These are phyloP conservation scores for Chionis minor DNA, from an alignment of 2,113 vertebrate genomes.

Conservation along the genomic window DNA sequence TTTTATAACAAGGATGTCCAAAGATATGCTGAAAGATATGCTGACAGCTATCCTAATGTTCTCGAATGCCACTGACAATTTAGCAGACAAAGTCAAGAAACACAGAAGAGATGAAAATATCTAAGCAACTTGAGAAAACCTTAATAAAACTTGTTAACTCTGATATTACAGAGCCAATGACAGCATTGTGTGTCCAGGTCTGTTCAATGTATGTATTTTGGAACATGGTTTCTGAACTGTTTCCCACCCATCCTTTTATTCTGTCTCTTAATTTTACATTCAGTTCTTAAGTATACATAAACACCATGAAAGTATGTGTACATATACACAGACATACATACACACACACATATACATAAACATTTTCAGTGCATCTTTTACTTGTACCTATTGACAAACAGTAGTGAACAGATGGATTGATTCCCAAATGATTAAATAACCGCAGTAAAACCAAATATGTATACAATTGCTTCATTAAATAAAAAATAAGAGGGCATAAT, in stretches of 20 bases:
- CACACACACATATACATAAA: neutral
- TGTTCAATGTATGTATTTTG: neutral
- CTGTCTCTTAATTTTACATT: neutral
- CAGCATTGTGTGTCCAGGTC: neutral
- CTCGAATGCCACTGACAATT: neutral
- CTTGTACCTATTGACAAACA: neutral
- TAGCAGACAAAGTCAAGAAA: neutral
- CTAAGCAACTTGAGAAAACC: neutral
- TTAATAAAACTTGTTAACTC: neutral
- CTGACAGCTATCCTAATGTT: neutral
- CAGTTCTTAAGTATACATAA: neutral
- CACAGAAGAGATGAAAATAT: neutral
- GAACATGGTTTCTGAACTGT: neutral
- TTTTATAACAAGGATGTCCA: neutral
- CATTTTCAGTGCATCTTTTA: neutral
- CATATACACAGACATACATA: neutral
- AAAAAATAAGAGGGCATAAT: neutral
- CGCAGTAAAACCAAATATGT: neutral
- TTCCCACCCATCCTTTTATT: neutral
- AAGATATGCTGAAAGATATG: no score
- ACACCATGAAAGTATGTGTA: neutral
- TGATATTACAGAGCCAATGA: neutral
- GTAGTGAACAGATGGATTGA: neutral
- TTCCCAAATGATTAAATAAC: neutral
- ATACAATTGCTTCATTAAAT: neutral